These are phyloP conservation scores for Nemotelus pantherinus DNA, from an alignment of 2,888 invertebrate genomes.

Conservation along the genomic window DNA sequence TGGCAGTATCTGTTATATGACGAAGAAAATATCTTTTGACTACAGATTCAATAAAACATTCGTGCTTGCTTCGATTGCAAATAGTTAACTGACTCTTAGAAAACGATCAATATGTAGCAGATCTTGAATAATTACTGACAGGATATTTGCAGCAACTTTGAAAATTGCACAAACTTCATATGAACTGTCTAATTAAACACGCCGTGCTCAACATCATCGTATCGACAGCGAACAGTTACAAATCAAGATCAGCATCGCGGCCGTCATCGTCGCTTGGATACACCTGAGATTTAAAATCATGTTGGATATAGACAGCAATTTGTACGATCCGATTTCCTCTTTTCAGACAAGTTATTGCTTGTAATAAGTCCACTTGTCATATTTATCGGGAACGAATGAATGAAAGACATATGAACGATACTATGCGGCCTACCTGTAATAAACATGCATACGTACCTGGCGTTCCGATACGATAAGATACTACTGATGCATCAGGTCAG, in stretches of 20 bases:
- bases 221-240: neutral
- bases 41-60: no score
- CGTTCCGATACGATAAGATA: no score
- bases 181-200: neutral
- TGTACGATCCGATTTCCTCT: constrained; percentile 36
- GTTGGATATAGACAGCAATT: constrained; percentile 35
- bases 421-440: no score
- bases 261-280: neutral
- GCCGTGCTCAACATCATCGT: neutral
- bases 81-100: no score
- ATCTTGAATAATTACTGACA: no score
- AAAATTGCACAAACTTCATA: neutral
- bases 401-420: neutral
- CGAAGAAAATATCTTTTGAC: no score
- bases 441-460: no score
- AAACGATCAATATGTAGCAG: no score
- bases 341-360: constrained; percentile 38
- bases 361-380: constrained; percentile 41
- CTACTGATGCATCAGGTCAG: no score
- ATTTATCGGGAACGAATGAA: constrained; percentile 27
- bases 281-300: constrained; percentile 25
- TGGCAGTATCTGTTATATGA: no score
- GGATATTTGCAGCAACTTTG: no score
- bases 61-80: no score
- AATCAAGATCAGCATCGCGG: neutral